A percentile compares a stretch with the other conserved stretches of the same genome.
phyloP scores from a whole-genome alignment of 2,888 invertebrate genomes.

The Germaria angustata region DNA sequence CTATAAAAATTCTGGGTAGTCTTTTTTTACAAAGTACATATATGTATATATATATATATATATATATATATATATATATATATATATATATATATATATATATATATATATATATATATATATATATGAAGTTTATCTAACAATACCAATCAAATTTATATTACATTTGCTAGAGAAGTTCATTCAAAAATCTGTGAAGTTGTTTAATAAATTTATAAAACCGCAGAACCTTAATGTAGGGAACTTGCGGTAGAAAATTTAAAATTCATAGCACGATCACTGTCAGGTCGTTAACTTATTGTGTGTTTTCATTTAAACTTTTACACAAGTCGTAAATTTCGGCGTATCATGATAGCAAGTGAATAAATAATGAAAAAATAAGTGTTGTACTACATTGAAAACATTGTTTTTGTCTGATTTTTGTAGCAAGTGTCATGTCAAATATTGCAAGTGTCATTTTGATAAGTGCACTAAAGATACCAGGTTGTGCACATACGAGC shows the following conservation, averaged over 20 bases:
- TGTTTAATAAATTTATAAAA: background rate
- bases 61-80: too few species aligned
- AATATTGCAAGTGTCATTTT: slow-evolving; percentile 32
- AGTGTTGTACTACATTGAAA: slow-evolving; percentile 1
- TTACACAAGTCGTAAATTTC: slow-evolving; percentile 28
- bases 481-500: background rate
- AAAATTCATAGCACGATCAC: slow-evolving; percentile 42
- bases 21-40: too few species aligned
- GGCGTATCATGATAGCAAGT: background rate
- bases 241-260: background rate
- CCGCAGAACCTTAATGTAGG: background rate
- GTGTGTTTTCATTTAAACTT: slow-evolving; percentile 40
- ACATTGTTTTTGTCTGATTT: background rate
- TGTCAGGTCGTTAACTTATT: slow-evolving; percentile 39
- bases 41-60: too few species aligned
- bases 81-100: too few species aligned
- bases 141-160: too few species aligned
- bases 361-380: slow-evolving; percentile 2
- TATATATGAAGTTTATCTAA: too few species aligned
- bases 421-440: slow-evolving; percentile 26
- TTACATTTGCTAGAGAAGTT: background rate
- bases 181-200: background rate
- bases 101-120: too few species aligned
- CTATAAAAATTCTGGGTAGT: too few species aligned
- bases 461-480: background rate